Evolutionary conservation across 2,113 vertebrate species (phyloP), one percentile per base, ranked within the genome.

Genomic region (Gopherus flavomarginatus): DNA sequence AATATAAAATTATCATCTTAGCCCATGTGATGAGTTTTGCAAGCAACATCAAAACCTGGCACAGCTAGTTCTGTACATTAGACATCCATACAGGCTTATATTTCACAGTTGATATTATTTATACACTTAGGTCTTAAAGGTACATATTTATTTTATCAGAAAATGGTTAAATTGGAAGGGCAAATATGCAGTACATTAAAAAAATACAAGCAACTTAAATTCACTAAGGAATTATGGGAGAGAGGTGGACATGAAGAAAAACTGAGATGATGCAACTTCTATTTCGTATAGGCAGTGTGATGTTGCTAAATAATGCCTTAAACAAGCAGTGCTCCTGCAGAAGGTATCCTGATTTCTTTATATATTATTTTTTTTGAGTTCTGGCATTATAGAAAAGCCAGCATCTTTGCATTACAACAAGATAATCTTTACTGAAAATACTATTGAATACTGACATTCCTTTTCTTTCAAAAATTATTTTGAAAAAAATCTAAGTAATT

Each of bases 401-500:
- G 35, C 56, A 81, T 54, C 11, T 53, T 19, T 78, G n/a, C 19
- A 72, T 38, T 72, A 11, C 38, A 72, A 72, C 19, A 38, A 72
- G 88, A 84, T 69, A 22, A 86, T 95, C 57, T 80, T 80, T 81
- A n/a, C 0, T 80, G 90, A 85, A 83, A 94, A 96, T 96, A 81
- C 59, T 42, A 84, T 79, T 96, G 84, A 88, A 90, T 29, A 52
- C 27, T 65, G 52, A 92, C 85, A 93, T 83, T 52, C 88, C 27
- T 69, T 57, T 11, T 31, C 77, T 44, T 56, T 88, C 80, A 80
- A 85, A 78, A 0, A 0, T 5, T 19, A 57, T 38, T 38, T 38
- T 72, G 65, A 3, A 52, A n/a, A 35, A 81, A 49, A 21, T 27
- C 24, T 8, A 2, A 6, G 56, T 22, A 31, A 54, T 1, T 87